phyloP scores from a whole-genome alignment of 2,113 vertebrate genomes.

The Orycteropus afer region DNA sequence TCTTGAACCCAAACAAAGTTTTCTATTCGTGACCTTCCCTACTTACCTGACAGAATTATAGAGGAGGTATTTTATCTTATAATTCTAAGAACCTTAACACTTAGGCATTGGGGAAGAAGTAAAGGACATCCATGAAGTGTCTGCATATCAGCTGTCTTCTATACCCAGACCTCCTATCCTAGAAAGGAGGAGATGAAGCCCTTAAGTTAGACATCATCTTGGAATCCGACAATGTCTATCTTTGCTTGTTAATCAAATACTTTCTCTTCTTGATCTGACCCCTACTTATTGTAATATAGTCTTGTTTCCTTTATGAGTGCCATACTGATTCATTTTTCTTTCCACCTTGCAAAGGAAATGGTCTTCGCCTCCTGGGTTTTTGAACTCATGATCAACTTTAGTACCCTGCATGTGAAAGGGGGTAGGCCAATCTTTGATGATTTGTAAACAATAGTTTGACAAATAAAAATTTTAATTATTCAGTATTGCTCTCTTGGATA shows the following conservation, averaged over 20 bases:
- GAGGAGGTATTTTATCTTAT: fast-evolving
- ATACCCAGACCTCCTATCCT: fast-evolving
- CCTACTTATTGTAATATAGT: fast-evolving
- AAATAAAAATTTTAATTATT: no score
- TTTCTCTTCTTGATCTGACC: fast-evolving
- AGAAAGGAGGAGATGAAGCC: no score
- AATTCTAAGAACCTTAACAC: neutral
- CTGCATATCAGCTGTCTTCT: fast-evolving
- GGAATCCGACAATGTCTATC: fast-evolving
- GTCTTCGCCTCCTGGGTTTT: fast-evolving
- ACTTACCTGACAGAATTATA: neutral
- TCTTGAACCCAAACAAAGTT: neutral
- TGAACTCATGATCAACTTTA: neutral
- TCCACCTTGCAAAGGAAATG: neutral
- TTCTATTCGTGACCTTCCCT: neutral
- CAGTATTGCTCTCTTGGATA: fast-evolving
- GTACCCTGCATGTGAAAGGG: neutral
- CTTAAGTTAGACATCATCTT: fast-evolving
- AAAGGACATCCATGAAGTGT: fast-evolving
- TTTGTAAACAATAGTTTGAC: fast-evolving
- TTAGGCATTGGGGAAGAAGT: neutral
- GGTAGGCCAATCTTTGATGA: no score
- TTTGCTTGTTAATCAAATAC: fast-evolving
- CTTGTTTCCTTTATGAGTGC: neutral
- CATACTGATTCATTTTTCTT: fast-evolving